A percentile compares a stretch with the other conserved stretches of the same genome.
These are phyloP conservation scores for human DNA, from an alignment of 2,113 vertebrate species.

Conservation along the genomic window GRCh38 chr2:27994501-27995000, in stretches of 20 bases:
- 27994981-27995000: background rate
- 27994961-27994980: background rate
- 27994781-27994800: background rate
- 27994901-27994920: background rate
- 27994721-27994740: background rate
- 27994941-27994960: background rate
- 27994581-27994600: background rate
- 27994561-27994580: background rate
- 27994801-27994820: background rate
- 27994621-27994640: background rate
- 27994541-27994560: background rate
- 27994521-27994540: background rate
- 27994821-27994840: background rate
- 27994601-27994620: background rate
- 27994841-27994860: background rate
- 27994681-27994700: background rate
- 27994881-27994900: background rate
- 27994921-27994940: background rate
- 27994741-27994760: background rate
- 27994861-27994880: background rate
- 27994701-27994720: background rate
- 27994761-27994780: background rate
- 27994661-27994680: background rate
- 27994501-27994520: background rate
- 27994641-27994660: background rate